These are phyloP conservation scores for Synanceia verrucosa DNA, from an alignment of 2,797 vertebrate genomes.

Conservation along the genomic window DNA sequence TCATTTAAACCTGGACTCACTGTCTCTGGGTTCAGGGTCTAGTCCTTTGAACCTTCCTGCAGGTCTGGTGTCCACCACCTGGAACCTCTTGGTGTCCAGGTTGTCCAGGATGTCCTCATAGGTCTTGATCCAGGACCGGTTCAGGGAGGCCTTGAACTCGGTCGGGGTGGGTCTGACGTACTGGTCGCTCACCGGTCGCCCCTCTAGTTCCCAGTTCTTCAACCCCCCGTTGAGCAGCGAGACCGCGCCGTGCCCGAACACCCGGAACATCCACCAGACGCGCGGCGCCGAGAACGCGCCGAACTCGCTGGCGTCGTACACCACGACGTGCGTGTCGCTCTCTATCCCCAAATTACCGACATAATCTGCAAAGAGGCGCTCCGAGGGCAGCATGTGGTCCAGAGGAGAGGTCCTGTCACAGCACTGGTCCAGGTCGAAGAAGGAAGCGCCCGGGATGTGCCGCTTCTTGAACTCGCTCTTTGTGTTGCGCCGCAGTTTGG, in stretches of 20 bases:
- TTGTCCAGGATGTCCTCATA: slow-evolving; percentile 90
- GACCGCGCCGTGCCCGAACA: slow-evolving; percentile 88
- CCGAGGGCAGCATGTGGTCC: slow-evolving; percentile 89
- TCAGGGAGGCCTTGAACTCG: slow-evolving; percentile 81
- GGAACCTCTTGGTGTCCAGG: slow-evolving; percentile 83
- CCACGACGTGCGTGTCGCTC: slow-evolving; percentile 88
- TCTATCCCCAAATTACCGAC: slow-evolving; percentile 86
- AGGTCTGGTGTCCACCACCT: slow-evolving; percentile 90
- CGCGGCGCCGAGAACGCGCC: slow-evolving; percentile 89
- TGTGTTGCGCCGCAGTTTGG: slow-evolving; percentile 83
- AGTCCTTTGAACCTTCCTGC: slow-evolving; percentile 86
- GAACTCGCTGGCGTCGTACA: slow-evolving; percentile 89
- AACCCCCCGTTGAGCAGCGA: slow-evolving; percentile 90
- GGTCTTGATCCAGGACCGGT: slow-evolving; percentile 84
- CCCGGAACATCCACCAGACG: slow-evolving; percentile 95
- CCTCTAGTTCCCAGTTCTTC: slow-evolving; percentile 86
- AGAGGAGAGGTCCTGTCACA: slow-evolving; percentile 86
- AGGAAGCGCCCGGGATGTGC: slow-evolving; percentile 89
- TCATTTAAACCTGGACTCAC: slow-evolving; percentile 64
- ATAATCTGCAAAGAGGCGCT: slow-evolving; percentile 83
- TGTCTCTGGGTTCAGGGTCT: slow-evolving; percentile 89
- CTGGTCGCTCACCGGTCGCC: slow-evolving; percentile 78
- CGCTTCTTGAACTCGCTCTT: slow-evolving; percentile 84
- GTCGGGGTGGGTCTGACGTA: slow-evolving; percentile 66
- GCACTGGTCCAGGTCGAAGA: slow-evolving; percentile 91